phyloP scores from a whole-genome alignment of 2,113 vertebrate species.

The Myrmecobius fasciatus region DNA sequence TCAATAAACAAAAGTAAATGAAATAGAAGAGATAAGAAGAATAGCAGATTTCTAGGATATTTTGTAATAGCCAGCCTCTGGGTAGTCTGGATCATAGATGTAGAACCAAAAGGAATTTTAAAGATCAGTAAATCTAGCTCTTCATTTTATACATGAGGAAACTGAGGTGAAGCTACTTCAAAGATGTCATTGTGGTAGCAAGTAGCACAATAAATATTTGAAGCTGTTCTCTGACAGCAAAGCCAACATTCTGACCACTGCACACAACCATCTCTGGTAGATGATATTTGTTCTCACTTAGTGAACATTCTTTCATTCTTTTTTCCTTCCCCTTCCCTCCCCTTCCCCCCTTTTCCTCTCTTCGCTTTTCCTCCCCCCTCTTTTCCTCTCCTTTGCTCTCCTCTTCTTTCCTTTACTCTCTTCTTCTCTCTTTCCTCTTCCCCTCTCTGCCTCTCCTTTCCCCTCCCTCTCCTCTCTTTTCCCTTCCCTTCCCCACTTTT shows the following conservation, averaged over 20 bases:
- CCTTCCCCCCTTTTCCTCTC: neutral
- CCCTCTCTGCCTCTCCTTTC: neutral
- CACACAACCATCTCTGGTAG: too few species aligned
- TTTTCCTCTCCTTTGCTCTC: neutral
- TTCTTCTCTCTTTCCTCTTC: neutral
- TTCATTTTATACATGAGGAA: neutral
- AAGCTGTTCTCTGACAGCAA: neutral
- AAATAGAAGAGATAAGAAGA: too few species aligned
- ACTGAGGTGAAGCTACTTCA: neutral
- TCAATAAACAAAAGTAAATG: too few species aligned
- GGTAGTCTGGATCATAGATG: neutral
- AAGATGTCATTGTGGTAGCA: neutral
- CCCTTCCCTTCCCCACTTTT: too few species aligned
- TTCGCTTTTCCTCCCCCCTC: neutral
- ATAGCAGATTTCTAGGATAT: too few species aligned
- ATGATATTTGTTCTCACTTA: neutral
- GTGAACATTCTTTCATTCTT: neutral
- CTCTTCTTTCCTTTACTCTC: neutral
- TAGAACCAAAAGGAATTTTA: neutral
- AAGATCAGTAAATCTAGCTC: neutral
- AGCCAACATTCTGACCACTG: neutral
- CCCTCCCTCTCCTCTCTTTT: neutral
- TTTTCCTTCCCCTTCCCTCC: neutral
- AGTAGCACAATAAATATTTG: neutral
- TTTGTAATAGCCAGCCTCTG: neutral